Conservation (phyloP, 2,113 vertebrate genomes). For the Romanogobio albipinnatus region DNA sequence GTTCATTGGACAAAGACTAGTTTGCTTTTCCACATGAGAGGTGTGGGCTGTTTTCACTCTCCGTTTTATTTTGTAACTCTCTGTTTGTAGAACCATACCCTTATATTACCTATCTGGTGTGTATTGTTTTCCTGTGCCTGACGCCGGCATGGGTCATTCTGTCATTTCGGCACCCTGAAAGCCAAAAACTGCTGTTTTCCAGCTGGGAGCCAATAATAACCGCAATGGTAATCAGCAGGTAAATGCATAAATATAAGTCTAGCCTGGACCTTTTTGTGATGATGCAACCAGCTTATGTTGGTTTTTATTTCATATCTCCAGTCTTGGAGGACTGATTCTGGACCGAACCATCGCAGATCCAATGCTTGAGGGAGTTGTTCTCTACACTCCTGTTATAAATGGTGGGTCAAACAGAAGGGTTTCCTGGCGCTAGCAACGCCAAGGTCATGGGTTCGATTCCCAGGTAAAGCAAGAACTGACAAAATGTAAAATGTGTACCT, state of each 20-base stretch:
- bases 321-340: constrained; percentile 94
- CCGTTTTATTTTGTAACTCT: constrained; percentile 12
- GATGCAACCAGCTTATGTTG: neutral
- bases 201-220: constrained; percentile 93
- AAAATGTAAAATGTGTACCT: too few relatives aligned
- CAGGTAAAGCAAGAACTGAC: too few relatives aligned
- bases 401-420: constrained; percentile 82
- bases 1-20: neutral
- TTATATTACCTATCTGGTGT: constrained; percentile 82
- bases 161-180: constrained; percentile 81
- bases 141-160: constrained; percentile 86
- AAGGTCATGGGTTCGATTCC: too few relatives aligned
- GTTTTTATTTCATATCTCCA: constrained; percentile 69
- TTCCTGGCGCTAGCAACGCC: too few relatives aligned
- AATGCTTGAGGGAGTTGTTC: constrained; percentile 87
- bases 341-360: constrained; percentile 90
- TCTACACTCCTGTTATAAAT: constrained; percentile 95
- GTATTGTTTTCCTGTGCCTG: constrained; percentile 77
- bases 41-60: neutral
- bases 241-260: neutral
- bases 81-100: constrained; percentile 74
- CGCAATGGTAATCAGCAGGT: constrained; percentile 97
- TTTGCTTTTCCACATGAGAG: neutral
- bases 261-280: neutral
- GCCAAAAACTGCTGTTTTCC: constrained; percentile 80